phyloP scores from a whole-genome alignment of 2,888 invertebrate genomes.

The Folsomia manolachei region DNA sequence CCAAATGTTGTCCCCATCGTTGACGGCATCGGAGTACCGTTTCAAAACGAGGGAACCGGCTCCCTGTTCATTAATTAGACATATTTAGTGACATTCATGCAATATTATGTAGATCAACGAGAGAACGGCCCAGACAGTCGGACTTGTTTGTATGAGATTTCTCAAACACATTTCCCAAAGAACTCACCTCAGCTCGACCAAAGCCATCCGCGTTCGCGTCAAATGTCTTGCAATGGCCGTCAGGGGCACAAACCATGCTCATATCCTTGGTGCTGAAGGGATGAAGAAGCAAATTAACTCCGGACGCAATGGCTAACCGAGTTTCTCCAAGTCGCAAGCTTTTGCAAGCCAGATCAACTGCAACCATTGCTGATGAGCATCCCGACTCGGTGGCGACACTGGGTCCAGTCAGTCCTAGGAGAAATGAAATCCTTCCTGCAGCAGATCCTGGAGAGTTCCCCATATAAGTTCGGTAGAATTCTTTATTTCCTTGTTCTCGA shows the following conservation, averaged over 20 bases:
- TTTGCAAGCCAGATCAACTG: slow-evolving; percentile 23
- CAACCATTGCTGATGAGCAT: slow-evolving; percentile 24
- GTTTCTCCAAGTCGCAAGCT: slow-evolving; percentile 8
- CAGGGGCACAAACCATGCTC: slow-evolving; percentile 24
- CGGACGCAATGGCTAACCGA: slow-evolving; percentile 10
- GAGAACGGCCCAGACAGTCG: too few relatives aligned
- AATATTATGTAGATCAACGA: too few relatives aligned
- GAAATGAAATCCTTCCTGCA: slow-evolving; percentile 18
- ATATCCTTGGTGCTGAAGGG: slow-evolving; percentile 17
- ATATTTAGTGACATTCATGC: too few relatives aligned
- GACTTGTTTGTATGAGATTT: too few relatives aligned
- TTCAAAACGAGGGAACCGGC: slow-evolving; percentile 17
- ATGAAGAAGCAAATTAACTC: slow-evolving; percentile 19
- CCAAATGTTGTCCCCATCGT: slow-evolving; percentile 19
- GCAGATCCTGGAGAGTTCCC: slow-evolving; percentile 17
- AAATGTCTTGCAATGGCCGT: slow-evolving; percentile 26
- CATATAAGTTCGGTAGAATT: slow-evolving; percentile 22
- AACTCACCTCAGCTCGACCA: slow-evolving; percentile 24
- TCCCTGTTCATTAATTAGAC: too few relatives aligned
- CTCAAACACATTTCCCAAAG: too few relatives aligned
- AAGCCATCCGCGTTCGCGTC: slow-evolving; percentile 24
- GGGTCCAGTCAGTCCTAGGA: slow-evolving; percentile 21
- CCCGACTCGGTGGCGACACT: slow-evolving; percentile 16
- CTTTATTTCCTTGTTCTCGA: too few relatives aligned
- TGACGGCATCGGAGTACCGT: slow-evolving; percentile 15